These are phyloP conservation scores for Magallana angulata DNA, from an alignment of 1,140 invertebrate species.

Conservation along the genomic window DNA sequence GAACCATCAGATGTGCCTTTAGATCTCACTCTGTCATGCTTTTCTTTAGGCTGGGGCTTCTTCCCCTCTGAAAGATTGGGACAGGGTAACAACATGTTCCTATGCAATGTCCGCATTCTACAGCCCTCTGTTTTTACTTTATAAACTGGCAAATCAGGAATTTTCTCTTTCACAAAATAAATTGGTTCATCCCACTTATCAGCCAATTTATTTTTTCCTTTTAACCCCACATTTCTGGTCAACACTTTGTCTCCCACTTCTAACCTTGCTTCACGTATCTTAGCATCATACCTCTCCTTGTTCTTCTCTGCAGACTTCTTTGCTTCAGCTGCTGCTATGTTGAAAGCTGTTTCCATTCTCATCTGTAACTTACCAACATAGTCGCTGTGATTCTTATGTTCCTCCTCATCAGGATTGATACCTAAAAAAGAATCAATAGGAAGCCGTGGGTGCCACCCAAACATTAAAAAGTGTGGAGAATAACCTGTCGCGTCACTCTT, in stretches of 20 bases:
- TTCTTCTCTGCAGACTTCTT: not conserved
- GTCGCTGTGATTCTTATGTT: not conserved
- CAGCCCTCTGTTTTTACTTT: constrained; percentile 18
- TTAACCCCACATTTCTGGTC: constrained; percentile 42
- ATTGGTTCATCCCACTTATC: constrained; percentile 50
- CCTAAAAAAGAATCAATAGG: constrained; percentile 54
- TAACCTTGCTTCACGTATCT: constrained; percentile 24
- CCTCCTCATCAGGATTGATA: not conserved
- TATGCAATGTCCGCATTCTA: constrained; percentile 40
- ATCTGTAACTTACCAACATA: constrained; percentile 41
- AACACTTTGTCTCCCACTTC: constrained; percentile 50
- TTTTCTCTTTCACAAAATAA: constrained; percentile 45
- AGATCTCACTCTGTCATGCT: no score
- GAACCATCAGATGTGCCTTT: no score
- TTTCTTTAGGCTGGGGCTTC: no score
- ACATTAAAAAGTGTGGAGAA: constrained; percentile 56
- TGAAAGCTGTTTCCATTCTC: constrained; percentile 36
- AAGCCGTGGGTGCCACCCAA: constrained; percentile 55
- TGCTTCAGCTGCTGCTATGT: constrained; percentile 38
- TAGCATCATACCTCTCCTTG: constrained; percentile 22
- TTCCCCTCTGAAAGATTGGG: no score
- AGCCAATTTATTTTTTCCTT: constrained; percentile 53
- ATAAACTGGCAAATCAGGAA: constrained; percentile 53
- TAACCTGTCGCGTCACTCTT: constrained; percentile 46
- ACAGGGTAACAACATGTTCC: constrained; percentile 43